Conservation (phyloP, 2,113 vertebrate genomes). For the Nipponia nippon region DNA sequence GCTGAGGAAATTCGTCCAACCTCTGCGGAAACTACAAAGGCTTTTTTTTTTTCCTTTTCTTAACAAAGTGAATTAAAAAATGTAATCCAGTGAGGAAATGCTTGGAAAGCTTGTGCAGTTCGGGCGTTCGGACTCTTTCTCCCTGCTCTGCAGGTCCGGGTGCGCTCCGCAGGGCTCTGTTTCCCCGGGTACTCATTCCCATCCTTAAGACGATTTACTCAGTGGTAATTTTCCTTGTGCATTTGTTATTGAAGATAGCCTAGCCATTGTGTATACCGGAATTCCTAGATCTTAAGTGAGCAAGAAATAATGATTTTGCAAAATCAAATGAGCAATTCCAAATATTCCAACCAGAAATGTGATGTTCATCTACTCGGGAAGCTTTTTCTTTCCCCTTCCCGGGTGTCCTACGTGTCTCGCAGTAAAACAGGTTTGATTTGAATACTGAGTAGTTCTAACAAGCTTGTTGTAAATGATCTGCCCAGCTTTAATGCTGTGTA, state of each 20-base stretch:
- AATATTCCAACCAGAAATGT: not conserved
- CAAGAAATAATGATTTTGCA: accelerated
- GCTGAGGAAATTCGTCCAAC: not conserved
- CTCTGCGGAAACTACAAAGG: accelerated
- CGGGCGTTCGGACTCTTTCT: accelerated
- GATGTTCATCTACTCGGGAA: accelerated
- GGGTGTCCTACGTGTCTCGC: accelerated
- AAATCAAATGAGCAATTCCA: not conserved
- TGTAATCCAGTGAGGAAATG: not conserved
- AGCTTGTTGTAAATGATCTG: not conserved
- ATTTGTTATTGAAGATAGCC: not conserved
- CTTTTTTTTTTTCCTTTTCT: not conserved
- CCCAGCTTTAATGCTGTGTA: slow-evolving; percentile 52
- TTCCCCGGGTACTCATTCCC: not conserved
- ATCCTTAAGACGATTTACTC: accelerated
- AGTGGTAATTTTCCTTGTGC: accelerated
- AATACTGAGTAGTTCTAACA: not conserved
- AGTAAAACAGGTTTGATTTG: not conserved
- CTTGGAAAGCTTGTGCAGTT: not conserved
- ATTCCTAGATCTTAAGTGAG: not conserved
- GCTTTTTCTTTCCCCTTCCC: not conserved
- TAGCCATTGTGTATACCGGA: accelerated
- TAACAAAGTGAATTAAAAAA: no score
- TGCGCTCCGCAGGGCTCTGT: not conserved
- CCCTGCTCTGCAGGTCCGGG: accelerated